Evolutionary conservation across 1,140 invertebrate genomes (phyloP), one percentile per base, ranked within the genome.

Genomic region (Leptinotarsa lineolata): DNA sequence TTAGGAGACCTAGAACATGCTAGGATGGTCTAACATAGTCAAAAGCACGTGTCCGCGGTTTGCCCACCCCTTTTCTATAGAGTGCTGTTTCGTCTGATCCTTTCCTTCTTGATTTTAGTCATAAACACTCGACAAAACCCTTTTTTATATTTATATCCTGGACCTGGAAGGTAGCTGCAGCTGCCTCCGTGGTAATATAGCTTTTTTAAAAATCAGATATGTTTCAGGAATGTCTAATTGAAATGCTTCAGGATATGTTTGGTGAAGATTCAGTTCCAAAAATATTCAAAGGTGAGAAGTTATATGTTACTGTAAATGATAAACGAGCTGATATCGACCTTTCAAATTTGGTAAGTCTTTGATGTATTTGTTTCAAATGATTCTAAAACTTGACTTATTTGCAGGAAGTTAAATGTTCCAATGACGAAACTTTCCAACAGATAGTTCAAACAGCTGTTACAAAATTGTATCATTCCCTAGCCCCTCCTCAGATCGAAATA

Each of bases 181-280:
- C n/a, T n/a, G n/a, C n/a, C n/a, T n/a, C n/a, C n/a, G n/a, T n/a
- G n/a, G n/a, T n/a, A n/a, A n/a, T 39, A 39, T 39, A 39, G 8
- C 30, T 39, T 11, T 39, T 39, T 39, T 39, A 0, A 39, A 39
- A 39, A 39, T 39, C 30, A 39, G 11, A 11, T 39, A 74, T 80
- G 74, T 86, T 88, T 11, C 84, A 92, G 86, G 96, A 97, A 84
- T 97, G 96, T 83, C 88, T 97, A 4, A 92, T 97, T 76, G 95
- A 97, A 84, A 95, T 96, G 88, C 84, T 98, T 12, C 93, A 95
- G 83, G 95, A 97, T 80, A 96, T 97, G 92, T 99, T 97, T 87
- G 97, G 97, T 0, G 93, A 96, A 79, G 94, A 94, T 76, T 92
- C 94, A 22, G 94, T 98, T n/a, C 95, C 95, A 1, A 97, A 97